Evolutionary conservation across 2,888 invertebrate species (phyloP), one percentile per base, ranked within the genome.

Genomic region (Malacosoma neustria): DNA sequence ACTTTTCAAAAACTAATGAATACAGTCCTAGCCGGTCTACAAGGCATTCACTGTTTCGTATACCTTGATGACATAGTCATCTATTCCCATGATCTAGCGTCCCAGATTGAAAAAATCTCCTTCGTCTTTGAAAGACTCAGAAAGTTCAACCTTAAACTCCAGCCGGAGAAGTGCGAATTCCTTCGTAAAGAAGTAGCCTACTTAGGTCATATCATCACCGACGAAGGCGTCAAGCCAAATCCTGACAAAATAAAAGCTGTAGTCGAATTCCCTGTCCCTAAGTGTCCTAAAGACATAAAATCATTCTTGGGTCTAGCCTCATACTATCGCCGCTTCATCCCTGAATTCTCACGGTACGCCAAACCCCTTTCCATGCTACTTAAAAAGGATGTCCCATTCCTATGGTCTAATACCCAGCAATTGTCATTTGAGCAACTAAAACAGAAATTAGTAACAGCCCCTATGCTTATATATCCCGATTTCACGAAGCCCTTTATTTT

Each of bases 1-100:
- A 69, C 70, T 0, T 72, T 75, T 36, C 71, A 72, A 47, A 35
- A 67, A 3, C 39, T 64, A 0, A 72, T 72, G 69, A 59, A 71
- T 31, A 56, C 47, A 36, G 54, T 73, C 0, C 38, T 74, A 5
- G 33, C 51, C 13, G 67, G 65, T 3, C 32, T 70, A 11, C 56
- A 56, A 45, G 59, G 58, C 0, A 40, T 49, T 3, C 49, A 59
- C 45, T 66, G 60, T 35, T 44, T 66, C 5, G 54, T 64, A 1
- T 68, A 66, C 34, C 22, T 67, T 6, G 67, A 69, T 36, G 69
- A 69, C 40, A 52, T 70, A 1, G 58, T 70, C 4, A 40, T 70
- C 1, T 67, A 30, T 5, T 36, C 40, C 1, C 38, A 35, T 12
- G 46, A 43, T 4, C 37, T 22, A 22, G 22, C 5, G 7, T 5